Conservation (phyloP, 2,113 vertebrate species). For the Prochilodus magdalenae region DNA sequence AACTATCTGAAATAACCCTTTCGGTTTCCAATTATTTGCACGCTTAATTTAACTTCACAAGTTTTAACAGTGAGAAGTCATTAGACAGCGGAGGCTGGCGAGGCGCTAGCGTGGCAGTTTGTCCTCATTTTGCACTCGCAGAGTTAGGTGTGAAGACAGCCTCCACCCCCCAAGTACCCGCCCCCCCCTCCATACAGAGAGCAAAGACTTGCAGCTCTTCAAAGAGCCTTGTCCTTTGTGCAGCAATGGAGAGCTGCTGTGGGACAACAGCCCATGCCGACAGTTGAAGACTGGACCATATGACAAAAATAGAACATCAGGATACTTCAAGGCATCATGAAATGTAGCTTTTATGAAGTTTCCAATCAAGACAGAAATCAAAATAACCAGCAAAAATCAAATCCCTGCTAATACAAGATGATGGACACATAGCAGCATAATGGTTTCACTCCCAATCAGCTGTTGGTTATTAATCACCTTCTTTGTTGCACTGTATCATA, state of each 20-base stretch:
- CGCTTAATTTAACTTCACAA: conserved; percentile 71
- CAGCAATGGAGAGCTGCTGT: conserved; percentile 19
- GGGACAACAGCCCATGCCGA: neutral
- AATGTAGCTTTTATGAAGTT: neutral
- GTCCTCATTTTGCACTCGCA: conserved; percentile 69
- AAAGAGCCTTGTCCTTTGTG: conserved; percentile 68
- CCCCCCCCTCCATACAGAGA: conserved; percentile 60
- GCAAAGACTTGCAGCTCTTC: conserved; percentile 68
- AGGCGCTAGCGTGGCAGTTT: conserved; percentile 66
- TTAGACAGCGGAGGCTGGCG: conserved; percentile 67
- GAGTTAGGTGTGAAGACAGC: conserved; percentile 65
- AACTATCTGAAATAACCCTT: conserved; percentile 55
- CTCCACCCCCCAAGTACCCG: conserved; percentile 50
- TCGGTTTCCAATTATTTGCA: conserved; percentile 60
- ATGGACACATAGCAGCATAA: neutral
- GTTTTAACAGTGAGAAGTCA: conserved; percentile 73
- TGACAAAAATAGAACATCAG: neutral
- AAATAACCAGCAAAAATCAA: neutral
- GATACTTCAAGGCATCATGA: neutral
- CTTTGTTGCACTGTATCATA: no score
- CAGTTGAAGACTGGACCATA: neutral
- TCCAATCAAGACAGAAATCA: neutral
- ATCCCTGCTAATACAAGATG: neutral
- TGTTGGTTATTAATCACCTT: no score
- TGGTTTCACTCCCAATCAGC: no score